Evolutionary conservation across 2,888 invertebrate species (phyloP), one percentile per base, ranked within the genome.

Genomic region (Drepanosiphum platanoidis): DNA sequence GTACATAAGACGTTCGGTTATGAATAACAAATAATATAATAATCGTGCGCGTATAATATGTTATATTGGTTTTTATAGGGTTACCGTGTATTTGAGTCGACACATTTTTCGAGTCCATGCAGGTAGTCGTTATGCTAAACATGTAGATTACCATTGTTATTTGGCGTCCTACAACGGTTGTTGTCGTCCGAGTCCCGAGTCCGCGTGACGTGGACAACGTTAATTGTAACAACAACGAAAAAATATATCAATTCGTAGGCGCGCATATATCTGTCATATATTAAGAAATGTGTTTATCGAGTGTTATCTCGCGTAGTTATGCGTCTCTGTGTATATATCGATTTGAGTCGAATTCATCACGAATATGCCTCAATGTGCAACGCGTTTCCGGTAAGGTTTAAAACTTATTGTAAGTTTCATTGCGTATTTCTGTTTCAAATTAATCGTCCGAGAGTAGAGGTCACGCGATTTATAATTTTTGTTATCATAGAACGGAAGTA

Each of bases 1-100:
- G 84, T 84, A 84, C 75, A 27, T 83, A 83, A 83, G 83, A 83
- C 83, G 83, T 83, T 83, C 66, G 83, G 84, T 84, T 84, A 68
- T 84, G 84, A 84, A 84, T 84, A 77, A 84, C 39, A 84, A 84
- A 39, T 64, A 42, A 46, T 79, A 46, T 36, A 58, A 52, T 81
- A 32, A 81, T 81, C 81, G 70, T 58, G 11, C n/a, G 64, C 36
- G 32, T 36, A 34, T 52, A 74, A n/a, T n/a, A n/a, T n/a, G n/a
- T n/a, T 39, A 27, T 71, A 68, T 82, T n/a, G 61, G 71, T 58
- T 72, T 78, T 80, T 70, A 52, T 68, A 30, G 79, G n/a, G 68
- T 52, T 52, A 79, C 52, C 61, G 80, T 66, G 39, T 81, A 52
- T 81, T 34, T n/a, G 74, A 64, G 82, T 83, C 46, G 34, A 74